phyloP scores from a whole-genome alignment of 2,888 invertebrate genomes.

The Habroteleia sp. region DNA sequence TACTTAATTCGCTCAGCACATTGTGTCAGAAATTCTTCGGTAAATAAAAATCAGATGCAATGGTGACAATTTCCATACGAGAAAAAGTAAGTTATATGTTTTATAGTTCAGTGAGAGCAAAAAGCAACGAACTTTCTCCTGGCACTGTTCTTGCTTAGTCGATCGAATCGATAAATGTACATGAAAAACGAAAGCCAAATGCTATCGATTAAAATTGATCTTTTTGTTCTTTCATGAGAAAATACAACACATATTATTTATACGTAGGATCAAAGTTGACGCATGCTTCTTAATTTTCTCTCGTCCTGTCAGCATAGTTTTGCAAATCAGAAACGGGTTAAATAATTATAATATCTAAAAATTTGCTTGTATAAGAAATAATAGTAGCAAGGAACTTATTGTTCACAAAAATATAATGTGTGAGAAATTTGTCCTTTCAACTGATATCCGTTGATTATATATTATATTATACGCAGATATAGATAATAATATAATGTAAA shows the following conservation, averaged over 20 bases:
- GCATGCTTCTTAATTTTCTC: slow-evolving; percentile 15
- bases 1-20: slow-evolving; percentile 21
- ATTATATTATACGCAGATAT: no score
- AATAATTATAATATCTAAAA: no score
- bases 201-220: slow-evolving; percentile 59
- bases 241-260: slow-evolving; percentile 36
- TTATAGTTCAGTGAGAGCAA: slow-evolving; percentile 61
- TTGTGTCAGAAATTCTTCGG: slow-evolving; percentile 22
- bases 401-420: no score
- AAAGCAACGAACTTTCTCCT: slow-evolving; percentile 59
- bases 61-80: slow-evolving; percentile 47
- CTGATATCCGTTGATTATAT: no score
- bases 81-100: slow-evolving; percentile 54
- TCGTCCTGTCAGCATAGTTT: neutral
- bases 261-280: slow-evolving; percentile 28
- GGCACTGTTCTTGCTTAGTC: slow-evolving; percentile 62
- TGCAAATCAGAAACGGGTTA: no score
- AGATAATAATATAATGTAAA: no score
- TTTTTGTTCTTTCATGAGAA: slow-evolving; percentile 50
- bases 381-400: no score
- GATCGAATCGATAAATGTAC: slow-evolving; percentile 63
- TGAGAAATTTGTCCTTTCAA: no score
- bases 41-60: slow-evolving; percentile 35
- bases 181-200: slow-evolving; percentile 61
- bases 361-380: no score